Evolutionary conservation across 2,888 invertebrate species (phyloP).

Genomic region (Ormyrus pomaceus): DNA sequence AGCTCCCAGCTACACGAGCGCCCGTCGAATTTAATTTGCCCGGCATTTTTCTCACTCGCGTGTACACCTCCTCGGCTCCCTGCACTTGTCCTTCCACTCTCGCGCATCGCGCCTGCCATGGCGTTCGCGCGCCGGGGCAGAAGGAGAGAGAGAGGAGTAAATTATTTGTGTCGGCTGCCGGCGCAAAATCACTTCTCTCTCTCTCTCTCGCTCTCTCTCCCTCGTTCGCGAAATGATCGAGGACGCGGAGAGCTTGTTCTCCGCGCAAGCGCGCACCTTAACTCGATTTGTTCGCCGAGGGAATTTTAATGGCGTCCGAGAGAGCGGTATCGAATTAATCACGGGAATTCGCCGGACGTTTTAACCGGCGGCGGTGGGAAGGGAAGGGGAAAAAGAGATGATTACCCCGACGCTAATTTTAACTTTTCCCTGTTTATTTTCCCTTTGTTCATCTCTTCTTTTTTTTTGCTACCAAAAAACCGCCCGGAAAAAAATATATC

Average conservation of each 20-base stretch:
- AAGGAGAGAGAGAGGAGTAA: constrained; percentile 11
- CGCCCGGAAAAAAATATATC: too few species aligned
- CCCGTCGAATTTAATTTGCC: constrained; percentile 31
- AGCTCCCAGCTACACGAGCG: neutral
- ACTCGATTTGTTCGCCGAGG: constrained; percentile 47
- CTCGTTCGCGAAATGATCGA: constrained; percentile 35
- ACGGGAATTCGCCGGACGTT: constrained; percentile 12
- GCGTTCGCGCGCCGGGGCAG: neutral
- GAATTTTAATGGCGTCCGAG: constrained; percentile 44
- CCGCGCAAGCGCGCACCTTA: neutral
- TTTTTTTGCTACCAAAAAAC: too few species aligned
- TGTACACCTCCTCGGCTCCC: neutral
- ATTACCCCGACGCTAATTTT: too few species aligned
- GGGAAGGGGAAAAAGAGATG: neutral
- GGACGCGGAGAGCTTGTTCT: constrained; percentile 24
- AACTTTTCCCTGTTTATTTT: too few species aligned
- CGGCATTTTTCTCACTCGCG: constrained; percentile 21
- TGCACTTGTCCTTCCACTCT: neutral
- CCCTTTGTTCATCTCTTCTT: too few species aligned
- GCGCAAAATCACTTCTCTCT: constrained; percentile 18
- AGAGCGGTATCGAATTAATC: constrained; percentile 41
- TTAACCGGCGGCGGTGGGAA: neutral
- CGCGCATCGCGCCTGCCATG: neutral
- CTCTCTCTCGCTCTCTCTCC: neutral
- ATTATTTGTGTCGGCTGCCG: constrained; percentile 39